Conservation (phyloP, 2,888 invertebrate genomes). For the Catonia carolina region DNA sequence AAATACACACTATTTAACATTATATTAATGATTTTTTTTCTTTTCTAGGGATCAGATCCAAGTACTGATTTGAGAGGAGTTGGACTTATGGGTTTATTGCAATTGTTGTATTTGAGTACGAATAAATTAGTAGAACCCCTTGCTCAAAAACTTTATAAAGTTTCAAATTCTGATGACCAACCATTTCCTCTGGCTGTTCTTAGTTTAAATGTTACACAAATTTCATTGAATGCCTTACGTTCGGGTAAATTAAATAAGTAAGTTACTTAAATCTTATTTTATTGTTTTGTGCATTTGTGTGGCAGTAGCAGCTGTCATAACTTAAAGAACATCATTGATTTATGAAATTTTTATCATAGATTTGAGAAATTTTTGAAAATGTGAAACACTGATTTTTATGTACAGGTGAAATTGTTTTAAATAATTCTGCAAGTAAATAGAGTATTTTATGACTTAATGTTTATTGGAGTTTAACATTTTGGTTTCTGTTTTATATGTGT, state of each 20-base stretch:
- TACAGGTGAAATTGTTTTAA: neutral
- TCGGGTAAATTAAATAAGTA: conserved; percentile 47
- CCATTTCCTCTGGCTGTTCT: conserved; percentile 51
- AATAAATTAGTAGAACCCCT: conserved; percentile 39
- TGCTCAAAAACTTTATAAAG: conserved; percentile 43
- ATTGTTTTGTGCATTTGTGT: conserved; percentile 5
- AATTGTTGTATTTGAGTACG: conserved; percentile 44
- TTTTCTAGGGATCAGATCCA: conserved; percentile 44
- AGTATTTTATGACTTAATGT: too few relatives aligned
- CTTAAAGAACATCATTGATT: too few relatives aligned
- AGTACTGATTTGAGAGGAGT: conserved; percentile 49
- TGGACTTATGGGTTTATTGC: conserved; percentile 47
- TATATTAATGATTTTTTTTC: too few relatives aligned
- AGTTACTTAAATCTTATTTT: neutral
- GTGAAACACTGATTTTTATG: neutral
- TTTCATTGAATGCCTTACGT: conserved; percentile 45
- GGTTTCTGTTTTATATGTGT: too few relatives aligned
- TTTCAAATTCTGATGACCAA: conserved; percentile 45
- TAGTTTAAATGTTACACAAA: conserved; percentile 48
- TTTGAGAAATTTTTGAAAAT: too few relatives aligned
- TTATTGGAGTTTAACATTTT: too few relatives aligned
- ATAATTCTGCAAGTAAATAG: too few relatives aligned
- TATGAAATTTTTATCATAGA: too few relatives aligned
- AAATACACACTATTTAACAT: too few relatives aligned
- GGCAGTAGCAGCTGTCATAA: neutral